Base-by-base conservation (phyloP, 2,888 invertebrate species). In the Nasonia oneida region DNA sequence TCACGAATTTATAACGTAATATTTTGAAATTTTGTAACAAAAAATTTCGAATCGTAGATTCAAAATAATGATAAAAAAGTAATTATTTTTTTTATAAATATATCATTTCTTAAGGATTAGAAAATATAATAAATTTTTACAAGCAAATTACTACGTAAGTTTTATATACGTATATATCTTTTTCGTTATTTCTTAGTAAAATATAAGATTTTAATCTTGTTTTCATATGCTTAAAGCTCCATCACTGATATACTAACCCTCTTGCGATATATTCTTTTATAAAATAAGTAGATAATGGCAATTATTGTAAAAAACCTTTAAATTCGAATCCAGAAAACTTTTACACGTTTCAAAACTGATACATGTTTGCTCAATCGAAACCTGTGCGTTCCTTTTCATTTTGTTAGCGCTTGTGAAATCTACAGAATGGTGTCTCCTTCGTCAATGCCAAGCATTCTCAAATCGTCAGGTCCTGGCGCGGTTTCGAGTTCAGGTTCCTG, bases 361-460 rank as follows among this genome's bases (percentile, higher is more conserved):
- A 42, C 79, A 83, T 47, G 42, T 3, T 71, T 67, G 81, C 81
- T 81, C 86, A 83, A 81, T 67, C 77, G 70, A 75, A 37, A 4
- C 18, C 33, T 5, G 3, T 12, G n/a, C 70, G 4, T 29, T 53
- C 14, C 39, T 64, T 12, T 18, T 71, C 33, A 3, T 15, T n/a
- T 57, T 50, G 39, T 57, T n/a, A 42, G 39, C n/a, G 15, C 15
- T 57, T 10, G 39, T 0, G 18, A 6, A 15, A 23, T 70, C 29
- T 91, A 93, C 83, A 93, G 90, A 86, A 93, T 93, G 6, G 93
- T 93, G 91, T 98, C 98, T 53, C 96, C 96, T 10, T 96, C 97
- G 91, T 97, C 97, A 79, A 98, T 98, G 0, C 98, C 98, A 80
- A 98, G 94, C 96, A 98, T 96, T 3, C 97, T 97, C 86, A 98